A percentile compares a stretch with the other conserved stretches of the same genome.
phyloP scores from a whole-genome alignment of 2,113 vertebrate genomes.

The Mesoclemmys tuberculata region DNA sequence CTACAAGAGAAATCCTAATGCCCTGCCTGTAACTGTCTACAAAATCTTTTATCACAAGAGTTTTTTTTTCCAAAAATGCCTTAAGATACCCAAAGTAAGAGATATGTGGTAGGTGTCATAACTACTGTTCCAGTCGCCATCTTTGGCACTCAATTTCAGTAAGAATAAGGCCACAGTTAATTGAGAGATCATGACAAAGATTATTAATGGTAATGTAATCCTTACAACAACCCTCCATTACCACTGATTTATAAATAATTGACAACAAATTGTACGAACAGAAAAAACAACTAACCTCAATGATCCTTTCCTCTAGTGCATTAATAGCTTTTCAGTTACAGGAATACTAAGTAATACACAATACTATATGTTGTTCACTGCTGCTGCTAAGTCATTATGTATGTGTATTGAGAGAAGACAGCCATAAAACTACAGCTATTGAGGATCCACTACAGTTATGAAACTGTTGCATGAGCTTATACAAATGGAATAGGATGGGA shows the following conservation, averaged over 20 bases:
- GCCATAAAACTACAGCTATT: background rate
- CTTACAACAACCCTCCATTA: background rate
- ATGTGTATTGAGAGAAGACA: background rate
- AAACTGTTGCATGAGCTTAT: background rate
- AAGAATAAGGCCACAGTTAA: background rate
- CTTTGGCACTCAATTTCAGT: background rate
- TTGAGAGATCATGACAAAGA: background rate
- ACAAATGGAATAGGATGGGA: background rate
- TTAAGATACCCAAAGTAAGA: background rate
- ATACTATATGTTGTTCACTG: background rate
- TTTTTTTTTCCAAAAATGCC: no score
- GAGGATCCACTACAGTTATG: background rate
- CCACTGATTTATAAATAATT: background rate
- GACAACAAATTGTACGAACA: background rate
- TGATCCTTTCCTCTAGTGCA: background rate
- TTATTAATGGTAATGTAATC: background rate
- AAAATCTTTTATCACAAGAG: conserved; percentile 19
- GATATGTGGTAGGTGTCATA: background rate
- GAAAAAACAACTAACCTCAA: background rate
- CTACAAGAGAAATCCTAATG: background rate
- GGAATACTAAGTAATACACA: background rate
- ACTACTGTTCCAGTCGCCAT: background rate
- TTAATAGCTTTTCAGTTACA: background rate
- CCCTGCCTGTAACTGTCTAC: background rate
- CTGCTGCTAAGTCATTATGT: background rate